Evolutionary conservation across 2,888 invertebrate species (phyloP).

Genomic region (Tiliacea aurago): DNA sequence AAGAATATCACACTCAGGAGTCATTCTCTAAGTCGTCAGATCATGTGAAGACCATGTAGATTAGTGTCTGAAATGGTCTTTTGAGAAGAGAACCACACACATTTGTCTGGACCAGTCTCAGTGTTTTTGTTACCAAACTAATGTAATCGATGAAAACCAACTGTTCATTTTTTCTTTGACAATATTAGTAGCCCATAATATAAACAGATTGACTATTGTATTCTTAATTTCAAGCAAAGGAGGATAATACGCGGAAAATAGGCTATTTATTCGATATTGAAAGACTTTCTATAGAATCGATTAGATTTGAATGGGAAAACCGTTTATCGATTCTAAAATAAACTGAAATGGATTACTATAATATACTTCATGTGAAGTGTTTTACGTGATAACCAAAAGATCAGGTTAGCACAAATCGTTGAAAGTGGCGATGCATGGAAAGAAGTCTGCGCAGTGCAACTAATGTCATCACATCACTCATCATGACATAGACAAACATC

Average conservation of each 20-base stretch:
- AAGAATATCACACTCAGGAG: too few relatives aligned
- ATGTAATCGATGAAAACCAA: background rate
- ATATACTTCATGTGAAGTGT: background rate
- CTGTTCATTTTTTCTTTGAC: constrained; percentile 15
- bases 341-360: constrained; percentile 3
- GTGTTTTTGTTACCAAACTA: background rate
- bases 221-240: constrained; percentile 21
- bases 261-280: constrained; percentile 9
- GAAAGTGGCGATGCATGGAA: background rate
- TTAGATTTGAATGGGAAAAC: constrained; percentile 18
- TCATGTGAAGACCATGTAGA: too few relatives aligned
- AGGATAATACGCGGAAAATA: constrained; percentile 43
- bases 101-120: too few relatives aligned
- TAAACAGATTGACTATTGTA: constrained; percentile 25
- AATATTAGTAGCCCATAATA: background rate
- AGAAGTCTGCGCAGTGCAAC: constrained; percentile 10
- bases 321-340: constrained; percentile 14
- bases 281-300: background rate
- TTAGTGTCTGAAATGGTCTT: too few relatives aligned
- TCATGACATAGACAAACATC: background rate
- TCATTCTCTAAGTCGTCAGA: too few relatives aligned
- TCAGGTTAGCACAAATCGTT: background rate
- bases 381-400: constrained; percentile 4
- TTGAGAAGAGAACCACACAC: too few relatives aligned
- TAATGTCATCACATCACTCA: constrained; percentile 1